Percentiles rank a stretch among this genome's conserved stretches.
Evolutionary conservation across 2,888 invertebrate species (phyloP).

Genomic region (Calameuta filiformis): DNA sequence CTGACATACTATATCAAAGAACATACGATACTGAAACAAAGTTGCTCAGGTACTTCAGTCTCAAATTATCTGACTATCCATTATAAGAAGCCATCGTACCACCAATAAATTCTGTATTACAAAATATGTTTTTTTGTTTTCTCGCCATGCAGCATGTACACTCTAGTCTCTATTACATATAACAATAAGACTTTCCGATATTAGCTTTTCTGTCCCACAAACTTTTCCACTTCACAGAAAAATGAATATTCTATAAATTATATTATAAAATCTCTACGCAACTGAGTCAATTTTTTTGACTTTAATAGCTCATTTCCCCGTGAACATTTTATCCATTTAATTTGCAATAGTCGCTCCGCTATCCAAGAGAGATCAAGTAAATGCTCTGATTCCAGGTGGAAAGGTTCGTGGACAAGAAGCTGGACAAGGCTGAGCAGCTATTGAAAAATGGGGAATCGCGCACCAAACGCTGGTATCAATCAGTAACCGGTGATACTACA

Average conservation of each 20-base stretch:
- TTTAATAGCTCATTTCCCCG: neutral
- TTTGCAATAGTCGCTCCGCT: neutral
- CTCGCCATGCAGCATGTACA: neutral
- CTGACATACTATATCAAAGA: neutral
- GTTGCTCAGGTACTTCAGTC: neutral
- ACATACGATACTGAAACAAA: neutral
- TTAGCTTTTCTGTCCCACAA: neutral
- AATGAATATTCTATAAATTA: neutral
- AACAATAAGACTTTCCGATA: neutral
- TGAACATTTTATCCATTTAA: neutral
- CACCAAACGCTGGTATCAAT: slow-evolving; percentile 82
- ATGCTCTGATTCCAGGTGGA: slow-evolving; percentile 73
- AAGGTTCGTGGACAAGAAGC: slow-evolving; percentile 82
- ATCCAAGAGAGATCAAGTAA: neutral
- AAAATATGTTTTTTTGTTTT: neutral
- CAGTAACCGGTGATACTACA: slow-evolving; percentile 73
- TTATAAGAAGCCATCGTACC: neutral
- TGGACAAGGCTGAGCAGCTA: slow-evolving; percentile 82
- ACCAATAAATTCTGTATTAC: neutral
- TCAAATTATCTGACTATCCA: neutral
- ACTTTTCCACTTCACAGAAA: neutral
- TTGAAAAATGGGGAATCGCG: slow-evolving; percentile 78
- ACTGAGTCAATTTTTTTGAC: neutral
- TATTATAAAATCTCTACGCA: neutral
- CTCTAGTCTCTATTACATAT: neutral